Percentiles rank a stretch among this genome's conserved stretches.
phyloP scores from a whole-genome alignment of 2,888 invertebrate species.

The Strigamia crassipes region DNA sequence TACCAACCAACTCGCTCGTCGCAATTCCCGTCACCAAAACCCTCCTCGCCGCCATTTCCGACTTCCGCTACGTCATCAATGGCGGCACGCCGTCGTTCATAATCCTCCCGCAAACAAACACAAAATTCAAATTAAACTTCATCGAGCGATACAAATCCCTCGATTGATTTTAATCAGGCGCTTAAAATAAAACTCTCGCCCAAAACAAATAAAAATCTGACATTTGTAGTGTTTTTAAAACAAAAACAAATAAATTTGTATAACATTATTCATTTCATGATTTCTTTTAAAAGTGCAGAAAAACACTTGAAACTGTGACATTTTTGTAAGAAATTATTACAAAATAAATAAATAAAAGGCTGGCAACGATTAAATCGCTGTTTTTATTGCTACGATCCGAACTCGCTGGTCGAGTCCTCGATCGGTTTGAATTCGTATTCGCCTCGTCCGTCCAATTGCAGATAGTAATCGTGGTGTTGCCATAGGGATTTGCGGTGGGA shows the following conservation, averaged over 20 bases:
- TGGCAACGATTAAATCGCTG: not conserved
- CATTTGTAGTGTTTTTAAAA: not conserved
- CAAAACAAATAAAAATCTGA: not conserved
- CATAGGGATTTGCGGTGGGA: constrained; percentile 96
- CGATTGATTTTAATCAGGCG: not conserved
- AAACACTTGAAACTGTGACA: too few relatives aligned
- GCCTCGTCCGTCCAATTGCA: constrained; percentile 96
- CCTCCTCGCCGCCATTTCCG: constrained; percentile 64
- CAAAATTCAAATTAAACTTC: constrained; percentile 66
- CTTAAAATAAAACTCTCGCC: not conserved
- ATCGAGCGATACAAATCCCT: constrained; percentile 56
- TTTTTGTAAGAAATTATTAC: not conserved
- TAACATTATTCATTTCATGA: too few relatives aligned
- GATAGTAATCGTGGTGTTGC: constrained; percentile 94
- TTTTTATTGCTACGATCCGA: constrained; percentile 78
- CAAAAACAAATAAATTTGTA: not conserved
- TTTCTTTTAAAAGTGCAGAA: too few relatives aligned
- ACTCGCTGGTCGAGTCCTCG: constrained; percentile 83
- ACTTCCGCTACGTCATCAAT: constrained; percentile 67
- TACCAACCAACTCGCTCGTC: constrained; percentile 66
- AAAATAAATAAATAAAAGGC: not conserved
- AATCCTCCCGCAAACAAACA: constrained; percentile 66
- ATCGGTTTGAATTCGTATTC: constrained; percentile 84
- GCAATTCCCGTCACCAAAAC: constrained; percentile 54
- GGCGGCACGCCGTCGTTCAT: constrained; percentile 72